These are phyloP conservation scores for Augochlorella aurata DNA, from an alignment of 2,888 invertebrate genomes.

Conservation along the genomic window DNA sequence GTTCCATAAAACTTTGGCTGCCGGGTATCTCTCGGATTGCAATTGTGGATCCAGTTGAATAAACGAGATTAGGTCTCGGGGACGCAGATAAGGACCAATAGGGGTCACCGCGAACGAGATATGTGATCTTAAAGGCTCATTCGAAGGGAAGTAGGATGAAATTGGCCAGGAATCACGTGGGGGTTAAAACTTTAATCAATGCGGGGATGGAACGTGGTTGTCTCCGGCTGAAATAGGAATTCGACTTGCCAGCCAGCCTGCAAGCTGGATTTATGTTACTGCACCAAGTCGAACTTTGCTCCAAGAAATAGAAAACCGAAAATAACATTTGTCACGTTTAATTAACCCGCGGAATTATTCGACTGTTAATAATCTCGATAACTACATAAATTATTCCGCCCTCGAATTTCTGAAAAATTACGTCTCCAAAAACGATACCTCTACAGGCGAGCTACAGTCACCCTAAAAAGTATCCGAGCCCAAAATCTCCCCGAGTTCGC, in stretches of 20 bases:
- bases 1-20: not conserved
- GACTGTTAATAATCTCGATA: too few species aligned
- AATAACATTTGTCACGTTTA: not conserved
- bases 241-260: slow-evolving; percentile 53
- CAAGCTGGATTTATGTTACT: slow-evolving; percentile 57
- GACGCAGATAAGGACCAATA: slow-evolving; percentile 56
- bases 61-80: slow-evolving; percentile 56
- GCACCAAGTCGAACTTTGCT: slow-evolving; percentile 27
- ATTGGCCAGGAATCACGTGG: slow-evolving; percentile 57
- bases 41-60: slow-evolving; percentile 49
- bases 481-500: too few species aligned
- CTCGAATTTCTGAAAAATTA: too few species aligned
- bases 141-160: slow-evolving; percentile 57
- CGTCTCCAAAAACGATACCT: too few species aligned
- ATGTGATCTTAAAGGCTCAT: slow-evolving; percentile 59
- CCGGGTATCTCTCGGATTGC: slow-evolving; percentile 19
- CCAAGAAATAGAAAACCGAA: not conserved
- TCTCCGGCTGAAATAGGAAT: slow-evolving; percentile 58
- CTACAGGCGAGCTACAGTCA: too few species aligned
- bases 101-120: slow-evolving; percentile 42
- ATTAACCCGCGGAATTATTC: too few species aligned
- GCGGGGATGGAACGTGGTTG: slow-evolving; percentile 43
- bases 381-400: too few species aligned
- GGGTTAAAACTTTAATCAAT: slow-evolving; percentile 67
- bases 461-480: too few species aligned